phyloP scores from a whole-genome alignment of 2,797 vertebrate species.

The Streptopelia turtur region DNA sequence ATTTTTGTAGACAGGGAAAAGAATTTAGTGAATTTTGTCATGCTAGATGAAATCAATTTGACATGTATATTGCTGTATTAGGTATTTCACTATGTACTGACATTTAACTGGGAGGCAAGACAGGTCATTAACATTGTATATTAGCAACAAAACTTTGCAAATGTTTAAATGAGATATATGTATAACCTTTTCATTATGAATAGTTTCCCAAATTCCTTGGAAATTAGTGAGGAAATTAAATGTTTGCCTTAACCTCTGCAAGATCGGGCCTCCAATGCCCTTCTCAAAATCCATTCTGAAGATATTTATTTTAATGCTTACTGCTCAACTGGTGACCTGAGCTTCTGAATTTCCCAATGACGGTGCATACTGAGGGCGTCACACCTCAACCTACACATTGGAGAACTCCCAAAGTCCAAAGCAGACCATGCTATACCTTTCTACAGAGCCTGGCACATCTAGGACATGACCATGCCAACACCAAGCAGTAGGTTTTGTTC shows the following conservation, averaged over 20 bases:
- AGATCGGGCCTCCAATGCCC: not conserved
- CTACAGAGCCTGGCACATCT: not conserved
- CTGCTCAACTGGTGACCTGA: not conserved
- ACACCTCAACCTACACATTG: not conserved
- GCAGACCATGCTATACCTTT: not conserved
- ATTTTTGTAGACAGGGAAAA: not conserved
- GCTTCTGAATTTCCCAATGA: not conserved
- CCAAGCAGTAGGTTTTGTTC: not conserved
- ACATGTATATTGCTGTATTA: not conserved
- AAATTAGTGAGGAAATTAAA: not conserved
- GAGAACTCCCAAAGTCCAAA: not conserved
- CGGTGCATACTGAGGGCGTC: not conserved
- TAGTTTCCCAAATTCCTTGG: not conserved
- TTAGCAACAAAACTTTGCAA: not conserved
- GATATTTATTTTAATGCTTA: slow-evolving; percentile 5
- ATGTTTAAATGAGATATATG: not conserved
- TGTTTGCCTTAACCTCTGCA: not conserved
- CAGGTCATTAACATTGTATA: not conserved
- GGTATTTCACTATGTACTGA: not conserved
- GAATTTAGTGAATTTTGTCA: not conserved
- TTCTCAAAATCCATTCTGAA: not conserved
- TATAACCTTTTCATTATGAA: not conserved
- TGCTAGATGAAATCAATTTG: not conserved
- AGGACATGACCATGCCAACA: fast-evolving
- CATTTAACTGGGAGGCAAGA: not conserved